Conservation (phyloP, 2,888 invertebrate species). For the Phymatocera aterrima region DNA sequence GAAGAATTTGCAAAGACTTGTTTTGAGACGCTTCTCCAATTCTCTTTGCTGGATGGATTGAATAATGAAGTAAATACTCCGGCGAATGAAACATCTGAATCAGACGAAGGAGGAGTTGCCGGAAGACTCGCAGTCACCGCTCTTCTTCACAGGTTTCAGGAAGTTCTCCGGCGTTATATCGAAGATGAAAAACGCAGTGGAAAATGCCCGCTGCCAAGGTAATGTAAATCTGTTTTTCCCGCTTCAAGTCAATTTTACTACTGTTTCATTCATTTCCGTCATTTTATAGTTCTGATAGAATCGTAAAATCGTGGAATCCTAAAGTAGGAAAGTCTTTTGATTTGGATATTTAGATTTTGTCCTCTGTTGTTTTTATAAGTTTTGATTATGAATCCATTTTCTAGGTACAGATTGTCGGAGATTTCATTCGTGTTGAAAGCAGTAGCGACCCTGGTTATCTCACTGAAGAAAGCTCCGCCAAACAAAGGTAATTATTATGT, state of each 20-base stretch:
- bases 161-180: slow-evolving; percentile 92
- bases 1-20: slow-evolving; percentile 98
- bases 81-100: slow-evolving; percentile 60
- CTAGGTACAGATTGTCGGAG: slow-evolving; percentile 93
- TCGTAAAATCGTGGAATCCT: background rate
- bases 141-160: slow-evolving; percentile 92
- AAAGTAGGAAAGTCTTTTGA: background rate
- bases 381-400: slow-evolving; percentile 65
- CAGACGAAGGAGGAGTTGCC: slow-evolving; percentile 80
- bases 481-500: slow-evolving; percentile 84
- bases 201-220: slow-evolving; percentile 91
- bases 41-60: slow-evolving; percentile 89
- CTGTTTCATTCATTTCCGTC: too few relatives aligned
- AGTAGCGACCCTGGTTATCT: slow-evolving; percentile 92
- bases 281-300: too few relatives aligned
- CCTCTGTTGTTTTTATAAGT: slow-evolving; percentile 50
- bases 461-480: slow-evolving; percentile 93
- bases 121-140: slow-evolving; percentile 93
- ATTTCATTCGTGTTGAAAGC: slow-evolving; percentile 97
- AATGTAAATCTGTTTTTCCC: slow-evolving; percentile 53
- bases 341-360: background rate
- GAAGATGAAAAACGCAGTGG: slow-evolving; percentile 90
- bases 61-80: slow-evolving; percentile 68
- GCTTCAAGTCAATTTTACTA: background rate
- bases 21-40: slow-evolving; percentile 96